A percentile compares a stretch with the other conserved stretches of the same genome.
phyloP scores from a whole-genome alignment of 2,113 vertebrate genomes.

The Calyptomena viridis region DNA sequence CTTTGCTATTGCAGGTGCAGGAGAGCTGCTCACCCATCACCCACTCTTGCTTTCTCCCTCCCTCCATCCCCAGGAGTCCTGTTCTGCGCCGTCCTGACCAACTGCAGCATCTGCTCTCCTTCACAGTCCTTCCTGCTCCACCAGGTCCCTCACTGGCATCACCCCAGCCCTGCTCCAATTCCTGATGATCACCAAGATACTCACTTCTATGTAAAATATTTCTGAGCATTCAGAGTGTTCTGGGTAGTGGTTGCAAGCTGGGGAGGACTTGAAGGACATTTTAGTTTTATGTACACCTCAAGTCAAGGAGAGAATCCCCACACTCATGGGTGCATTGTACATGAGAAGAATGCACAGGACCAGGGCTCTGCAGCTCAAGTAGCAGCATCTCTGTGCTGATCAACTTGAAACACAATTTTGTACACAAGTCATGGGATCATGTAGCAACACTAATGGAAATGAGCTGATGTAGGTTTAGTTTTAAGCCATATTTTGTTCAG shows the following conservation, averaged over 20 bases:
- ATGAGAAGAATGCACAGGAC: not conserved
- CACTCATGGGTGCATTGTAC: not conserved
- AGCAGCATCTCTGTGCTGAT: not conserved
- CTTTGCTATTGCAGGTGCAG: conserved; percentile 53
- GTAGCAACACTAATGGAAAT: not conserved
- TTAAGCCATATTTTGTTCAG: not conserved
- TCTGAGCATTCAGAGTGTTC: not conserved
- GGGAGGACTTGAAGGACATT: not conserved
- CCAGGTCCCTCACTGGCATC: not conserved
- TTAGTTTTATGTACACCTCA: not conserved
- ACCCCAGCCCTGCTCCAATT: not conserved
- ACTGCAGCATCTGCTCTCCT: not conserved
- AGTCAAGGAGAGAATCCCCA: not conserved
- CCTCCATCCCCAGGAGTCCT: not conserved
- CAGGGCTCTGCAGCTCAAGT: not conserved
- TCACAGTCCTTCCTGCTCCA: not conserved
- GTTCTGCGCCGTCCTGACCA: not conserved
- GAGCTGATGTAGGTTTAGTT: not conserved
- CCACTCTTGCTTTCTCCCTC: not conserved
- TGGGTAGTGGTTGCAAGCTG: not conserved
- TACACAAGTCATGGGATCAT: not conserved
- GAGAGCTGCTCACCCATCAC: not conserved
- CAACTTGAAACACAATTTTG: not conserved
- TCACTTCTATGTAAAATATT: not conserved
- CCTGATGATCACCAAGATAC: not conserved